phyloP scores from a whole-genome alignment of 2,888 invertebrate species.

The Apodemia mormo region DNA sequence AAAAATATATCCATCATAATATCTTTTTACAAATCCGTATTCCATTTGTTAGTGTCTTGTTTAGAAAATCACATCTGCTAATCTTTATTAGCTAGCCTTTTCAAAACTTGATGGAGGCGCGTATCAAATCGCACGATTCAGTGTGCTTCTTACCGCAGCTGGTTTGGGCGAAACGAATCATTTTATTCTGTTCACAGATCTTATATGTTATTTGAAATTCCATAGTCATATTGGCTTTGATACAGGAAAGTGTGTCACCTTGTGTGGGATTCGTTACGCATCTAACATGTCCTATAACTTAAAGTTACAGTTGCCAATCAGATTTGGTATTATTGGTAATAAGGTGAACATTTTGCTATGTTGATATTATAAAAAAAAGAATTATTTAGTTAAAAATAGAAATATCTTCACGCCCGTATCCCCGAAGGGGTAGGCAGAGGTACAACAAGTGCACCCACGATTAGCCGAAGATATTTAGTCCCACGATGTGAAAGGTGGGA shows the following conservation, averaged over 20 bases:
- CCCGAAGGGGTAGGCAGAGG: no score
- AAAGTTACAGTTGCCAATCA: constrained; percentile 39
- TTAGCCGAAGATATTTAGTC: no score
- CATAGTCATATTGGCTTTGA: constrained; percentile 49
- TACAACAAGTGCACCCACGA: no score
- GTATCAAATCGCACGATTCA: constrained; percentile 77
- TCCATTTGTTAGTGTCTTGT: constrained; percentile 78
- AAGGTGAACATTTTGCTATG: no score
- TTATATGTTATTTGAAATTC: constrained; percentile 78
- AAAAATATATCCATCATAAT: constrained; percentile 19
- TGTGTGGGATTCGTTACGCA: constrained; percentile 71
- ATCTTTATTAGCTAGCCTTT: constrained; percentile 76
- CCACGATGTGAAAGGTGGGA: no score
- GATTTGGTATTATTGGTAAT: not conserved
- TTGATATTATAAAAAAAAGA: no score
- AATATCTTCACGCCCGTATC: no score
- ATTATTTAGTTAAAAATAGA: no score
- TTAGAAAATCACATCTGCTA: constrained; percentile 79
- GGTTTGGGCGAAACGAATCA: constrained; percentile 74
- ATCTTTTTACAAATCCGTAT: constrained; percentile 36
- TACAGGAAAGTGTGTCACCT: constrained; percentile 74
- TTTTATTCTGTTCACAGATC: constrained; percentile 72
- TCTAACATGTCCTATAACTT: constrained; percentile 37
- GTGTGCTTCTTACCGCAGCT: constrained; percentile 74
- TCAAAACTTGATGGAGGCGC: constrained; percentile 79